phyloP scores from a whole-genome alignment of 1,140 invertebrate genomes.

The Drepana arcuata region DNA sequence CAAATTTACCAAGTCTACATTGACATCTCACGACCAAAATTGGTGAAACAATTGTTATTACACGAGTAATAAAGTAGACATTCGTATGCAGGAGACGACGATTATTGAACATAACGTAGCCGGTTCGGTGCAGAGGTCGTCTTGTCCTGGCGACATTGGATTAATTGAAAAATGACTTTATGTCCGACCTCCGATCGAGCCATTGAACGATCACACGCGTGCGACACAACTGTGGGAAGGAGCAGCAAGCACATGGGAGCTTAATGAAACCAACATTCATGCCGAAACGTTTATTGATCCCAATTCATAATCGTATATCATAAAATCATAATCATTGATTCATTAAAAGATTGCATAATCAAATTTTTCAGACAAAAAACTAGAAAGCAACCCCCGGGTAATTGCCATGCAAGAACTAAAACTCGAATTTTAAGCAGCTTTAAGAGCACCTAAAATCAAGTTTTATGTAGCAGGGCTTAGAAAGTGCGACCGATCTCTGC shows the following conservation, averaged over 20 bases:
- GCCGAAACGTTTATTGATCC: slow-evolving; percentile 45
- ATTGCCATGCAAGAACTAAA: slow-evolving; percentile 65
- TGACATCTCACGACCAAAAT: slow-evolving; percentile 3
- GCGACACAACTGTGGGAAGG: slow-evolving; percentile 36
- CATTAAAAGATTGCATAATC: slow-evolving; percentile 62
- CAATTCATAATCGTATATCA: slow-evolving; percentile 24
- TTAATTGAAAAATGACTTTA: slow-evolving; percentile 62
- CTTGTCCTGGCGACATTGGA: slow-evolving; percentile 54
- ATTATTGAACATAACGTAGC: slow-evolving; percentile 17
- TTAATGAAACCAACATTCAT: slow-evolving; percentile 33
- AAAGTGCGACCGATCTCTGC: slow-evolving; percentile 32
- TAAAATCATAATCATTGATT: slow-evolving; percentile 27
- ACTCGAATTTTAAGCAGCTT: slow-evolving; percentile 52
- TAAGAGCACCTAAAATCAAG: slow-evolving; percentile 57
- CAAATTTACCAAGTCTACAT: slow-evolving; percentile 27
- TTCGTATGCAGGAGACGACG: slow-evolving; percentile 5
- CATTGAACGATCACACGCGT: slow-evolving; percentile 31
- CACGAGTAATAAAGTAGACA: slow-evolving; percentile 14
- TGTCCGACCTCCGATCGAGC: slow-evolving; percentile 37
- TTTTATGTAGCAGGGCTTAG: slow-evolving; percentile 55
- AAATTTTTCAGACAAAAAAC: slow-evolving; percentile 67
- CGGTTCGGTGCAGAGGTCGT: slow-evolving; percentile 33
- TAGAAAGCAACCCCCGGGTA: slow-evolving; percentile 59
- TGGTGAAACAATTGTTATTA: slow-evolving; percentile 12
- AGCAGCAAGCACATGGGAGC: slow-evolving; percentile 10